Evolutionary conservation across 2,888 invertebrate genomes (phyloP).

Genomic region (Aphidius colemani): DNA sequence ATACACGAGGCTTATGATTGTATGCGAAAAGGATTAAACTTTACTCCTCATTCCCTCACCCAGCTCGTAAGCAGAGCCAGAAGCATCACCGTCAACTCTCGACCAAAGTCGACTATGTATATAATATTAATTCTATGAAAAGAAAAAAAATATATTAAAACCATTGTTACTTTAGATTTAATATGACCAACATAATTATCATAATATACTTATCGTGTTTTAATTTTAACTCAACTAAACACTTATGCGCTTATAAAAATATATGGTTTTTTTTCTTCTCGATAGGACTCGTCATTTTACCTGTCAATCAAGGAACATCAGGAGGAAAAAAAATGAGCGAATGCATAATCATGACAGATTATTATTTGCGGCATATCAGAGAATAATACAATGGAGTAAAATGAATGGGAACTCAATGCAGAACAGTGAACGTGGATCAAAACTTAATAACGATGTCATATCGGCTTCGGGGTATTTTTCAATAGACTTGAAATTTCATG

Average conservation of each 20-base stretch:
- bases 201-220: too few species aligned
- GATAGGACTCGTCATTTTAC: constrained; percentile 50
- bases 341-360: constrained; percentile 57
- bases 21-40: constrained; percentile 56
- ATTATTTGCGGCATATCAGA: constrained; percentile 27
- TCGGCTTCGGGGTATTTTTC: constrained; percentile 29
- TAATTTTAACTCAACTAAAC: too few species aligned
- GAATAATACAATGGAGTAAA: too few species aligned
- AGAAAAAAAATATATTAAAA: background rate
- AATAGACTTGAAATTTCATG: background rate
- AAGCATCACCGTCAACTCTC: too few species aligned
- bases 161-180: too few species aligned
- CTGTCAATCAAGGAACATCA: constrained; percentile 56
- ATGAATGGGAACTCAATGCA: too few species aligned
- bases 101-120: too few species aligned
- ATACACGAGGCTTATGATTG: constrained; percentile 53
- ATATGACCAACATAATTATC: too few species aligned
- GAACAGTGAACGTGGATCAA: constrained; percentile 41
- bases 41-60: constrained; percentile 2
- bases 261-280: constrained; percentile 20
- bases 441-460: constrained; percentile 50
- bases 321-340: constrained; percentile 41
- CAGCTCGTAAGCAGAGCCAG: too few species aligned
- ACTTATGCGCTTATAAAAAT: constrained; percentile 41
- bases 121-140: constrained; percentile 23